Evolutionary conservation across 1,140 invertebrate genomes (phyloP), one percentile per base, ranked within the genome.

Genomic region (Drosophila burlai): DNA sequence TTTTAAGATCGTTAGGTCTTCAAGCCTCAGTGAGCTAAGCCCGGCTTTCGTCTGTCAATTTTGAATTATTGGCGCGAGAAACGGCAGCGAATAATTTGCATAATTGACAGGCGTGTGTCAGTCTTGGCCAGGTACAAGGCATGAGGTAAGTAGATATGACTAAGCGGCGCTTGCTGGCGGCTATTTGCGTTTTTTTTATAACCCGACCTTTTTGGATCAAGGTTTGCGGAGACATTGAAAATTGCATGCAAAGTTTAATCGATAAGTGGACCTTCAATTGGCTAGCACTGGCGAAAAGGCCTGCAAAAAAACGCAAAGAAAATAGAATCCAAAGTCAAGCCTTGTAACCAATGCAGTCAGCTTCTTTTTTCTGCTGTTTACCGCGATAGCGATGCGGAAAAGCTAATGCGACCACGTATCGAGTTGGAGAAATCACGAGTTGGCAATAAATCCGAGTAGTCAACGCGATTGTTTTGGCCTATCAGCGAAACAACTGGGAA

Each of bases 161-260:
- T 55, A 42, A 62, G 60, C 58, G 54, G 31, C 45, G 13, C 45
- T 68, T 52, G 34, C 64, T 71, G 63, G 63, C 45, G 65, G 63
- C 61, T 79, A 76, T 59, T 75, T 75, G 60, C 45, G 61, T 73
- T 50, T 49, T 50, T 75, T 71, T 79, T 76, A 38, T 68, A 64
- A 60, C 38, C 61, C 57, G 62, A 77, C 63, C 67, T 79, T 73
- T 91, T 81, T 89, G 61, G 85, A 85, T 89, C 82, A 91, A 90
- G 85, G 85, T 57, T 80, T 49, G 72, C 61, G 55, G 68, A 75
- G 86, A 91, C 87, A 89, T 85, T 86, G 85, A 91, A 91, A 86
- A 83, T 64, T 71, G 79, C 82, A 85, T 80, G 71, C 87, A 90
- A 90, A 90, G 85, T 90, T 89, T 84, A 89, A 90, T 90, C 85